Evolutionary conservation across 2,797 vertebrate genomes (phyloP), one percentile per base, ranked within the genome.

Genomic region (Coregonus sp.): DNA sequence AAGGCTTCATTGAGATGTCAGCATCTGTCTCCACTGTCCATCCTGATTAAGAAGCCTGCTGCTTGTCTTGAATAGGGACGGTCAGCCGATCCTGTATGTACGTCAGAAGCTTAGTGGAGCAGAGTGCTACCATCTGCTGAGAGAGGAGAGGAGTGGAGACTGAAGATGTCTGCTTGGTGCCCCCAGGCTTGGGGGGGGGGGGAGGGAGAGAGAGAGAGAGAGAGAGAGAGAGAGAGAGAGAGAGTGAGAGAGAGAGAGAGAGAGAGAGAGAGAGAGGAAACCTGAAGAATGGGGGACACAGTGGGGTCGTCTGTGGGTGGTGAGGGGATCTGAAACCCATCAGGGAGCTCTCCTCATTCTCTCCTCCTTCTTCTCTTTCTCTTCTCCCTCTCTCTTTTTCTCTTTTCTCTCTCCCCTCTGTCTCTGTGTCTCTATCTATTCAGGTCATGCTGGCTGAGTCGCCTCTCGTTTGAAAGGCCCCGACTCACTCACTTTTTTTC

Each of bases 231-330:
- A 1, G 70, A 89, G 82, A 50, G 33, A 80, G 72, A 37, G 80
- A 73, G 76, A 68, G 81, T 86, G 1, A 56, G 18, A 56, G 14
- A 18, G 54, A 18, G 16, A n/a, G 56, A 59, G 56, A n/a, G 56
- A n/a, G 5, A n/a, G 56, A 59, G 9, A 52, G 47, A 68, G 35
- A 1, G 70, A 89, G 81, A 50, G 33, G 80, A 70, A 50, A 81
- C 75, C 79, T 72, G 81, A 86, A 89, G 86, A 90, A 86, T 81
- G 77, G 78, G 78, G 73, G n/a, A 35, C 77, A 84, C 89, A 88
- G 87, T 89, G 83, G 86, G 88, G n/a, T 74, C 77, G 11, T 81
- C 86, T 84, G 81, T 82, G 82, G 82, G 77, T 78, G 79, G 84
- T 81, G 4, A 77, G 80, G 83, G 79, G 85, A 90, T 84, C 84